These are phyloP conservation scores for Gymnosoma rotundatum DNA, from an alignment of 2,888 invertebrate genomes.

Conservation along the genomic window DNA sequence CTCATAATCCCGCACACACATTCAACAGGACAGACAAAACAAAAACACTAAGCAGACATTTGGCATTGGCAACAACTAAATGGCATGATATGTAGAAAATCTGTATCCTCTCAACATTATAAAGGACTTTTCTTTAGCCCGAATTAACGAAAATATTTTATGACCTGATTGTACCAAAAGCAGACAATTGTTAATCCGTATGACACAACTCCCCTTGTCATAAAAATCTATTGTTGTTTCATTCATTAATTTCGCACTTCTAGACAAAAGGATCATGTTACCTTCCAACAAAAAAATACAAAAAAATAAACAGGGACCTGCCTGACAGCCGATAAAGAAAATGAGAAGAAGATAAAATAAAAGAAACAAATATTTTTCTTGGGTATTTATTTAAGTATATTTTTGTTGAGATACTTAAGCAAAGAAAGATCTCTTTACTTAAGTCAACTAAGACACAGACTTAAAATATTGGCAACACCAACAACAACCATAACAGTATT, in stretches of 20 bases:
- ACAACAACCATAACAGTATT: background rate
- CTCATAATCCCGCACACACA: constrained; percentile 9
- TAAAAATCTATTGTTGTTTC: constrained; percentile 48
- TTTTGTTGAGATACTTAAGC: constrained; percentile 22
- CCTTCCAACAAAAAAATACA: background rate
- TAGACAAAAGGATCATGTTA: constrained; percentile 37
- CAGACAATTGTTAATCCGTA: constrained; percentile 50
- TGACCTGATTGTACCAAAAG: background rate
- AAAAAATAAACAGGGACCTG: background rate
- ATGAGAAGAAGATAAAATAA: background rate
- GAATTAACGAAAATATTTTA: background rate
- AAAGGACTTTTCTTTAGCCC: background rate
- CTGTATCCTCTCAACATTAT: constrained; percentile 12
- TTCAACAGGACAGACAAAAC: background rate
- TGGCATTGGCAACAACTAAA: constrained; percentile 6
- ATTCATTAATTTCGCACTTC: constrained; percentile 56
- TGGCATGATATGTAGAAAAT: background rate
- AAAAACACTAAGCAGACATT: background rate
- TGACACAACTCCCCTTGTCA: constrained; percentile 52
- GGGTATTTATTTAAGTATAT: constrained; percentile 33
- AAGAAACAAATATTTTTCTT: background rate
- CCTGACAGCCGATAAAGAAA: background rate
- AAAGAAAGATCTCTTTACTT: background rate
- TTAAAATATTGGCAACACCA: constrained; percentile 33
- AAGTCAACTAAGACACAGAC: background rate